phyloP scores from a whole-genome alignment of 2,113 vertebrate genomes.

The Cnemophilus loriae region DNA sequence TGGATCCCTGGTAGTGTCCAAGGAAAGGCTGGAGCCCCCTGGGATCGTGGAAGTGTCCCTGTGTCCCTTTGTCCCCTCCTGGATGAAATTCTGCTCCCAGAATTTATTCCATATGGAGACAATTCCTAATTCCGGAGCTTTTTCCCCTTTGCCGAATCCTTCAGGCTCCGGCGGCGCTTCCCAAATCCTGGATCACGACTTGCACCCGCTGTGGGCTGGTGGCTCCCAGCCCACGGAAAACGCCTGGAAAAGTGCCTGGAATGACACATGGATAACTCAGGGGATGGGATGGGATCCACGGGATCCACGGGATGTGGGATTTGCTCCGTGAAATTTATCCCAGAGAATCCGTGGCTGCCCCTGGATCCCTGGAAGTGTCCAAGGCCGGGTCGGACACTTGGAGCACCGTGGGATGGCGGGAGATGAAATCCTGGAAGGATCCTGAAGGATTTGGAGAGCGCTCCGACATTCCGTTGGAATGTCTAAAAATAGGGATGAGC shows the following conservation, averaged over 20 bases:
- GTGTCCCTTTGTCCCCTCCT: too few relatives aligned
- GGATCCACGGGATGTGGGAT: background rate
- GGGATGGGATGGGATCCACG: too few relatives aligned
- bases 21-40: too few relatives aligned
- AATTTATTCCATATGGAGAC: background rate
- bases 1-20: too few relatives aligned
- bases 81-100: background rate
- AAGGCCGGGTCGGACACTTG: background rate
- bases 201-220: background rate
- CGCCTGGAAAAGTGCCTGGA: background rate
- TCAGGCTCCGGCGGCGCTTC: background rate
- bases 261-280: background rate
- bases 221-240: background rate
- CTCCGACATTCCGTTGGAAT: background rate
- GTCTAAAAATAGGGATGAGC: background rate
- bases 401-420: background rate
- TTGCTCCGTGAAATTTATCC: background rate
- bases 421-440: background rate
- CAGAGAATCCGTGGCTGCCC: background rate
- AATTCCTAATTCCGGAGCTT: background rate
- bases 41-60: too few relatives aligned
- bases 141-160: background rate
- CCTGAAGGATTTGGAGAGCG: background rate
- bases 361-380: background rate
- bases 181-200: rapidly evolving